phyloP scores from a whole-genome alignment of 1,140 invertebrate species.

The Caerostris extrusa region DNA sequence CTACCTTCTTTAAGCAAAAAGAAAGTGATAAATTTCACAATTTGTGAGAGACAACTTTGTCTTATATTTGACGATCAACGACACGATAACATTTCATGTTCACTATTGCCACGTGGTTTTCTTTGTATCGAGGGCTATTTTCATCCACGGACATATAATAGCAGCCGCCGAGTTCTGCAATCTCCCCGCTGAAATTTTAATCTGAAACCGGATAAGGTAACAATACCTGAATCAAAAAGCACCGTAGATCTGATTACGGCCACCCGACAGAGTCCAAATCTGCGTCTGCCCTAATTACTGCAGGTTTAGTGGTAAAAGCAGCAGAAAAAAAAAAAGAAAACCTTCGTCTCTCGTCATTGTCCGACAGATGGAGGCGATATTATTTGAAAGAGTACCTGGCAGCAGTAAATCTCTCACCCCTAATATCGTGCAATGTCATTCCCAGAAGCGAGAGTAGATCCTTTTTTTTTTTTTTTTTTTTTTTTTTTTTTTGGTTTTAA shows the following conservation, averaged over 20 bases:
- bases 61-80: too few species aligned
- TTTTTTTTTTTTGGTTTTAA: slow-evolving; percentile 32
- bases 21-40: too few species aligned
- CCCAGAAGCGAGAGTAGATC: slow-evolving; percentile 21
- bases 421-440: slow-evolving; percentile 44
- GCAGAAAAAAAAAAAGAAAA: not conserved
- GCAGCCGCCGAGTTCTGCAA: too few species aligned
- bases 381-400: slow-evolving; percentile 1
- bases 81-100: too few species aligned
- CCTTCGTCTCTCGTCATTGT: slow-evolving; percentile 15
- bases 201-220: slow-evolving; percentile 37
- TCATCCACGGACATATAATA: too few species aligned
- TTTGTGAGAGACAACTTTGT: too few species aligned
- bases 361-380: slow-evolving; percentile 2
- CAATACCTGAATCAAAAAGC: slow-evolving; percentile 33
- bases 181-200: not conserved
- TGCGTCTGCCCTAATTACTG: slow-evolving; percentile 6
- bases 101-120: too few species aligned
- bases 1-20: too few species aligned
- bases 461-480: slow-evolving; percentile 23
- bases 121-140: too few species aligned
- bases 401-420: slow-evolving; percentile 28
- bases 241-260: slow-evolving; percentile 38
- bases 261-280: slow-evolving; percentile 11
- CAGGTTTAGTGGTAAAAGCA: slow-evolving; percentile 1